Evolutionary conservation across 1,140 invertebrate species (phyloP).

Genomic region (Delia radicum): DNA sequence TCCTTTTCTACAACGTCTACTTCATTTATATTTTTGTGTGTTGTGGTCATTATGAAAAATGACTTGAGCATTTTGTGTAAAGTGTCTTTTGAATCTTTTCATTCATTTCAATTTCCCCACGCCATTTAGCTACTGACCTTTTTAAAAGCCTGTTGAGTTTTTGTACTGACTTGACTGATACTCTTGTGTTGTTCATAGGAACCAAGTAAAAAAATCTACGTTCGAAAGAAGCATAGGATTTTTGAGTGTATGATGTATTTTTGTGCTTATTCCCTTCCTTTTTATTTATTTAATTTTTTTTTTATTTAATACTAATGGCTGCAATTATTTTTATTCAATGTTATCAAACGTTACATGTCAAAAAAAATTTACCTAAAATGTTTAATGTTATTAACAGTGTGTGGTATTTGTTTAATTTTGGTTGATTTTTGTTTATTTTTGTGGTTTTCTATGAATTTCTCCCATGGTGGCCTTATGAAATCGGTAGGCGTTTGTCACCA

Average conservation of each 20-base stretch:
- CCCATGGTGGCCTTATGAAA: slow-evolving; percentile 8
- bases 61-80: slow-evolving; percentile 5
- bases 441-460: background rate
- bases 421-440: background rate
- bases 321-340: slow-evolving; percentile 21
- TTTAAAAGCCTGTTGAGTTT: slow-evolving; percentile 4
- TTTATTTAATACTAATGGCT: slow-evolving; percentile 18
- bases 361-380: slow-evolving; percentile 4
- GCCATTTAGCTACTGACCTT: slow-evolving; percentile 15
- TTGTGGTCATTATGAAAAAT: slow-evolving; percentile 11
- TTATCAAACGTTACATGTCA: slow-evolving; percentile 16
- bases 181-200: too few species aligned
- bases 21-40: background rate
- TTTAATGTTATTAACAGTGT: slow-evolving; percentile 12
- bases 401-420: background rate
- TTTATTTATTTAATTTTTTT: background rate
- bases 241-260: too few species aligned
- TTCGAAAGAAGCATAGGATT: too few species aligned
- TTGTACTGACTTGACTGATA: too few species aligned
- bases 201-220: too few species aligned
- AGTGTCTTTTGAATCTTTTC: background rate
- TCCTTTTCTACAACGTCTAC: background rate
- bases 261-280: background rate
- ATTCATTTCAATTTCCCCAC: slow-evolving; percentile 7
- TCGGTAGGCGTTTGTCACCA: slow-evolving; percentile 20